Conservation (phyloP, 2,888 invertebrate species). For the Carabus problematicus region DNA sequence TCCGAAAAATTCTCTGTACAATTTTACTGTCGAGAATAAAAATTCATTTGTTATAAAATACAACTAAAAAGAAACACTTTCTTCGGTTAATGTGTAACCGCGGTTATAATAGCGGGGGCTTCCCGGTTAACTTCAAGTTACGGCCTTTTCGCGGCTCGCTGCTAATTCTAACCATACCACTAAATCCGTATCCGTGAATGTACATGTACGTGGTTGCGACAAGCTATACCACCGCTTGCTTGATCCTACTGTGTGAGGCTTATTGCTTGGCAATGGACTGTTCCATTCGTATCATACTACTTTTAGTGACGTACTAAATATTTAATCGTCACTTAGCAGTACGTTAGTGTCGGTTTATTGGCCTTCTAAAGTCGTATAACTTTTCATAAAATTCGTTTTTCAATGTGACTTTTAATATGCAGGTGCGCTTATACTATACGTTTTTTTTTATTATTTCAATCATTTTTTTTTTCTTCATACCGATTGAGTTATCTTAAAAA, state of each 20-base stretch:
- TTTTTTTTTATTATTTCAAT: conserved; percentile 2
- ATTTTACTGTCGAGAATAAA: too few relatives aligned
- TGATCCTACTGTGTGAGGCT: background rate
- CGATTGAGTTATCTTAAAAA: too few relatives aligned
- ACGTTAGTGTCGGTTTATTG: conserved; percentile 46
- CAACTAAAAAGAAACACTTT: too few relatives aligned
- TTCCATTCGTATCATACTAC: conserved; percentile 24
- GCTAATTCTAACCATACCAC: conserved; percentile 14
- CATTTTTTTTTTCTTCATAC: too few relatives aligned
- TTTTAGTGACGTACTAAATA: conserved; percentile 45
- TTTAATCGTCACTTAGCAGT: conserved; percentile 47
- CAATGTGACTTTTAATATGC: conserved; percentile 41
- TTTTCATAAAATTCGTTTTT: conserved; percentile 47
- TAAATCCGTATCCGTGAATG: conserved; percentile 23
- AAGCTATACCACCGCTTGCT: background rate
- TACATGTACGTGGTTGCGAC: background rate
- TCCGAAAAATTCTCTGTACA: too few relatives aligned
- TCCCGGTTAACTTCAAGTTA: conserved; percentile 7
- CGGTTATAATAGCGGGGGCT: too few relatives aligned
- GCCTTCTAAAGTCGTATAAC: conserved; percentile 45
- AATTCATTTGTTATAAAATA: too few relatives aligned
- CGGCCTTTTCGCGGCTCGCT: conserved; percentile 23
- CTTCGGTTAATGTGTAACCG: too few relatives aligned
- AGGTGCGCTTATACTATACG: conserved; percentile 19
- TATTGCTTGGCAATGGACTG: conserved; percentile 18